These are phyloP conservation scores for Ceriagrion tenellum DNA, from an alignment of 2,888 invertebrate genomes.

Conservation along the genomic window DNA sequence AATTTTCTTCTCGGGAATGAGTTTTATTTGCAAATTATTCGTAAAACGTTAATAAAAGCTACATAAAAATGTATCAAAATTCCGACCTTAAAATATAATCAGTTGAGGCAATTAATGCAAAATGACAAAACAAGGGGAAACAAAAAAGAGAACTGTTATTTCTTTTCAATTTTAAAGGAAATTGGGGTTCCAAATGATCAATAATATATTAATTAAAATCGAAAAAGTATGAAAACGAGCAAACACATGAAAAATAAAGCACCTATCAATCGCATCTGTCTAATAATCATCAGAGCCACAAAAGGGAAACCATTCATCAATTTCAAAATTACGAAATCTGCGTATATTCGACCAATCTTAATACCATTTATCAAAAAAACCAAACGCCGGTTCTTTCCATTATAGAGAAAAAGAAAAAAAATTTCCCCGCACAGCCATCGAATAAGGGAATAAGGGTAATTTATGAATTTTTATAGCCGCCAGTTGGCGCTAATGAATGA, in stretches of 20 bases:
- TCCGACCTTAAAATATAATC: neutral
- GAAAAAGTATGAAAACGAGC: neutral
- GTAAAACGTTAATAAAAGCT: no score
- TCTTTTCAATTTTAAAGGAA: neutral
- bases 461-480: neutral
- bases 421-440: neutral
- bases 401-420: neutral
- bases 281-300: neutral
- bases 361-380: neutral
- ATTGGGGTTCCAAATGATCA: neutral
- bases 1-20: no score
- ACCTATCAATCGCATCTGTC: neutral
- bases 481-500: neutral
- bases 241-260: neutral
- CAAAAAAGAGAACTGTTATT: neutral
- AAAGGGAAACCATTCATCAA: neutral
- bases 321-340: neutral
- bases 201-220: neutral
- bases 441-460: neutral
- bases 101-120: neutral
- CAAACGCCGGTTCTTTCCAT: neutral
- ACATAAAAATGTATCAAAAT: neutral
- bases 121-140: neutral
- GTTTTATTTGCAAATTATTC: no score
- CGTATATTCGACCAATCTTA: neutral